These are phyloP conservation scores for Psittacara wagleri DNA, from an alignment of 2,113 vertebrate species.

Conservation along the genomic window DNA sequence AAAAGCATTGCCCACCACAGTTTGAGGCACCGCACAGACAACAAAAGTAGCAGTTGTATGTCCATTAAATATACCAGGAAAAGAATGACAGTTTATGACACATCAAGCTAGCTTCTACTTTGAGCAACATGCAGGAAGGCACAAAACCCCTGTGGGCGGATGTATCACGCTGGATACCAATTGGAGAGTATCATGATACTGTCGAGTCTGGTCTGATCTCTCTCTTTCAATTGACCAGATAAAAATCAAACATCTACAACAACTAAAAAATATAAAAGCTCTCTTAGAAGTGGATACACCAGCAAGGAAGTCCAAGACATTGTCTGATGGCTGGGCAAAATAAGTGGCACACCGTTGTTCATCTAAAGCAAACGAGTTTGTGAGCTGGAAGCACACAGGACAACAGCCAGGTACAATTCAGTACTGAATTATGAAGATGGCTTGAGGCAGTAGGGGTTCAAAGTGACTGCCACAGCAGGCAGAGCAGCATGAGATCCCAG, in stretches of 20 bases:
- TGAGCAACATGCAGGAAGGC: background rate
- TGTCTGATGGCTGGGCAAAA: background rate
- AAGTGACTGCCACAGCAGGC: background rate
- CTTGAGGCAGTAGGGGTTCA: background rate
- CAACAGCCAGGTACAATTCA: rapidly evolving
- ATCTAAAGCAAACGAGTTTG: rapidly evolving
- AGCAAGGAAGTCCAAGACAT: background rate
- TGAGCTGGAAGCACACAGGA: rapidly evolving
- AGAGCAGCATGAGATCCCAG: background rate
- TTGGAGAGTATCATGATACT: background rate
- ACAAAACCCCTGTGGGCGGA: background rate
- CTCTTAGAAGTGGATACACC: background rate
- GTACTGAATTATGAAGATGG: background rate
- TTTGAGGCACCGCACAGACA: background rate
- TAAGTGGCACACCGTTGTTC: background rate
- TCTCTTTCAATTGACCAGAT: background rate
- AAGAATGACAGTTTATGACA: background rate
- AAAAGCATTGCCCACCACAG: background rate
- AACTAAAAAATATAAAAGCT: background rate
- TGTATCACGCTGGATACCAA: background rate
- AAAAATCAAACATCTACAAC: background rate
- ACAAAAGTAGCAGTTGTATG: background rate
- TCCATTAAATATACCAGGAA: background rate
- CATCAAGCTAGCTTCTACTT: background rate
- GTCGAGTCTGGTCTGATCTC: rapidly evolving